Percentiles rank a stretch among this genome's conserved stretches.
Conservation (phyloP, 2,888 invertebrate species). For the Mystacides longicornis region DNA sequence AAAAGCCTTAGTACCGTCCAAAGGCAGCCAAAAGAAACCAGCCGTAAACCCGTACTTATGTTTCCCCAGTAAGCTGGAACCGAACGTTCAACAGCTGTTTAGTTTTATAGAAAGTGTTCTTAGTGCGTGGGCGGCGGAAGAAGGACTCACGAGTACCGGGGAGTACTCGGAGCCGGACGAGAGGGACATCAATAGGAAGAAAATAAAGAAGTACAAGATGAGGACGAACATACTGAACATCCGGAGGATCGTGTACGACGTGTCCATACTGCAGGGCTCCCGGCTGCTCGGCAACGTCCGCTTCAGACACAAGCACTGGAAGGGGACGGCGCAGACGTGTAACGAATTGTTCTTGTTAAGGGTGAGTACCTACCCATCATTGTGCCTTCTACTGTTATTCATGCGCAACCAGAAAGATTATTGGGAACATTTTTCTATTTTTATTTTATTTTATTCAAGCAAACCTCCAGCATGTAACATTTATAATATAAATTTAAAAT, state of each 20-base stretch:
- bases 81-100: constrained; percentile 73
- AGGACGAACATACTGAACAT: constrained; percentile 63
- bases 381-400: too few relatives aligned
- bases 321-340: constrained; percentile 78
- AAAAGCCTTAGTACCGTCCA: constrained; percentile 32
- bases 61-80: constrained; percentile 56
- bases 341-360: constrained; percentile 83
- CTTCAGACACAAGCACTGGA: constrained; percentile 76
- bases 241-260: constrained; percentile 60
- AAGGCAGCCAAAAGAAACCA: constrained; percentile 33
- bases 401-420: too few relatives aligned
- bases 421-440: too few relatives aligned
- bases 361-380: too few relatives aligned
- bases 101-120: constrained; percentile 74
- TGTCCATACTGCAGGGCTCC: constrained; percentile 60
- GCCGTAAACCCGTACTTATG: constrained; percentile 46
- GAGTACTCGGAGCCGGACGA: constrained; percentile 69
- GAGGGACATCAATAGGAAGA: constrained; percentile 53
- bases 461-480: too few relatives aligned
- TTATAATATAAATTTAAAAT: too few relatives aligned
- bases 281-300: constrained; percentile 61
- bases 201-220: constrained; percentile 54
- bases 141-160: constrained; percentile 63
- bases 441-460: too few relatives aligned
- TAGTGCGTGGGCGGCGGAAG: constrained; percentile 71